Conservation (phyloP, 2,888 invertebrate genomes). For the Drosophila longiperda region DNA sequence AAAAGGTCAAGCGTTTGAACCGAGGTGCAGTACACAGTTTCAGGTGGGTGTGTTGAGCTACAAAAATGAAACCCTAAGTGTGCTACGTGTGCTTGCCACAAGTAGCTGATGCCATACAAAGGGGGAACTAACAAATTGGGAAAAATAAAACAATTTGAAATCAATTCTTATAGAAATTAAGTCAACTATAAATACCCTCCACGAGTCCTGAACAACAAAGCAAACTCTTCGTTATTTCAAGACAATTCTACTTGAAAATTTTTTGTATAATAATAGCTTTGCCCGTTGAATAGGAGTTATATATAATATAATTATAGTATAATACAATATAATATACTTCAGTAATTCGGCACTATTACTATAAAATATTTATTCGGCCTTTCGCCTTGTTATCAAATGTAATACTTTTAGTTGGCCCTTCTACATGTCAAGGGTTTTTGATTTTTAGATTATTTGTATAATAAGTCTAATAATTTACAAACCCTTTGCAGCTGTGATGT, state of each 20-base stretch:
- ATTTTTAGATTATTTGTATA: not conserved
- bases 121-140: not conserved
- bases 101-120: not conserved
- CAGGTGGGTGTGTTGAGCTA: constrained; percentile 80
- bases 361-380: too few relatives aligned
- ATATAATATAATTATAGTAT: too few relatives aligned
- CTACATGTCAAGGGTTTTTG: too few relatives aligned
- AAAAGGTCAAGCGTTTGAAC: constrained; percentile 85
- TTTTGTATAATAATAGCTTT: too few relatives aligned
- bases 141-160: not conserved
- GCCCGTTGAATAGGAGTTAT: too few relatives aligned
- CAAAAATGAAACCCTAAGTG: not conserved
- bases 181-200: too few relatives aligned
- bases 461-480: not conserved
- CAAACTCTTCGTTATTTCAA: not conserved
- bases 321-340: too few relatives aligned
- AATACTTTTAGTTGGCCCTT: too few relatives aligned
- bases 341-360: too few relatives aligned
- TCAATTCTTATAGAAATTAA: not conserved
- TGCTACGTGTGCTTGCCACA: not conserved
- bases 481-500: constrained; percentile 89
- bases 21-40: constrained; percentile 84
- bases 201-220: not conserved
- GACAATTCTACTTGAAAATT: too few relatives aligned
- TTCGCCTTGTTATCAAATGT: too few relatives aligned